phyloP scores from a whole-genome alignment of 2,888 invertebrate species.

The Marasmarcha lunaedactyla region DNA sequence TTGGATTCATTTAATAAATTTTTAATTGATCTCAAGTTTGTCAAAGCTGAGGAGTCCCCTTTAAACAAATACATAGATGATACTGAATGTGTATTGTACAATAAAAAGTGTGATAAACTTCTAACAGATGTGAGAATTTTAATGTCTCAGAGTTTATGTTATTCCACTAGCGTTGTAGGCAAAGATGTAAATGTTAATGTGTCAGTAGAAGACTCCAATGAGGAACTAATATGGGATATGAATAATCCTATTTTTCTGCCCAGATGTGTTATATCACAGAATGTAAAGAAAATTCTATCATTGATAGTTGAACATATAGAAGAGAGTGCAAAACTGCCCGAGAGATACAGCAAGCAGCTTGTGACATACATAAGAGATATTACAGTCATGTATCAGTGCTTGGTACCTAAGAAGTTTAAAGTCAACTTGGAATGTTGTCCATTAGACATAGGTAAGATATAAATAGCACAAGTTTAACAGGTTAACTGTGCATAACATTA shows the following conservation, averaged over 20 bases:
- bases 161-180: conserved; percentile 41
- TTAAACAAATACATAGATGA: conserved; percentile 51
- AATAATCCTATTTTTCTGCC: conserved; percentile 49
- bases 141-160: conserved; percentile 42
- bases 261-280: conserved; percentile 51
- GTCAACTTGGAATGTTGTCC: conserved; percentile 50
- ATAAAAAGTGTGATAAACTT: conserved; percentile 57
- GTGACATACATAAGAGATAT: conserved; percentile 49
- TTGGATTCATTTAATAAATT: conserved; percentile 57
- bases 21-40: conserved; percentile 54
- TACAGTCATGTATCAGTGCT: conserved; percentile 52
- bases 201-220: conserved; percentile 31
- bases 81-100: conserved; percentile 52
- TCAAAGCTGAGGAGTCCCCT: conserved; percentile 42
- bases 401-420: conserved; percentile 53
- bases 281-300: conserved; percentile 43
- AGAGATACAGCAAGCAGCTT: conserved; percentile 42
- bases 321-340: conserved; percentile 44
- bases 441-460: conserved; percentile 48
- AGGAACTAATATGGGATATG: conserved; percentile 33
- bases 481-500: neutral
- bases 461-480: neutral
- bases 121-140: conserved; percentile 41
- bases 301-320: conserved; percentile 51
- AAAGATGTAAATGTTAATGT: conserved; percentile 26